Evolutionary conservation across 2,797 vertebrate genomes (phyloP).

Genomic region (Atherinosoma microstoma): DNA sequence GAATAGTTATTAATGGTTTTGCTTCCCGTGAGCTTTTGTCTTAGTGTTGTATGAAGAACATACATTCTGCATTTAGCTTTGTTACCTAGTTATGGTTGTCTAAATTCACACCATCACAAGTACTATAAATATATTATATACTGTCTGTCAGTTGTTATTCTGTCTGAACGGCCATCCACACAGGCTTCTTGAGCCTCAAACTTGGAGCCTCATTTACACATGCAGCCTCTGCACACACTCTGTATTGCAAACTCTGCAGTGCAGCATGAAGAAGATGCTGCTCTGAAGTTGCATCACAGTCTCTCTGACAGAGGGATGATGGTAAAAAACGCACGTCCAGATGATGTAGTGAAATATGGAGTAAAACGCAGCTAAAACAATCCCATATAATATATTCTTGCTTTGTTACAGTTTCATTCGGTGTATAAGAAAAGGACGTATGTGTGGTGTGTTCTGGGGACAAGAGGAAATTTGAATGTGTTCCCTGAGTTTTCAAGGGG

Average conservation of each 20-base stretch:
- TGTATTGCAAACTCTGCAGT: conserved; percentile 41
- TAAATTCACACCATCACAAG: background rate
- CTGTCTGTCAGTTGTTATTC: conserved; percentile 2
- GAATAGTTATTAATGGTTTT: background rate
- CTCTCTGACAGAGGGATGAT: conserved; percentile 38
- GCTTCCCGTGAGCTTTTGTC: background rate
- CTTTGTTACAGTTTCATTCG: conserved; percentile 22
- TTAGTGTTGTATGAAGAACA: background rate
- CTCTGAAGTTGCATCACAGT: conserved; percentile 41
- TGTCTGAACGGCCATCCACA: background rate
- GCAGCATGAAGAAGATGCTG: conserved; percentile 27
- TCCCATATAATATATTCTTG: conserved; percentile 26
- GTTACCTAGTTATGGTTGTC: too few relatives aligned
- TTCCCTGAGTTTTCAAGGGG: conserved; percentile 25
- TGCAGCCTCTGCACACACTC: conserved; percentile 1
- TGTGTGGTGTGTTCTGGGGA: background rate
- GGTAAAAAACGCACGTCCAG: conserved; percentile 49
- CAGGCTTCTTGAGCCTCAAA: background rate
- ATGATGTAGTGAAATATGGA: conserved; percentile 43
- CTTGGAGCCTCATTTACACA: conserved; percentile 20
- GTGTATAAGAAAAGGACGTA: background rate
- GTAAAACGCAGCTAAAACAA: conserved; percentile 16
- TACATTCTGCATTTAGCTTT: background rate
- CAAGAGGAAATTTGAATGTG: background rate
- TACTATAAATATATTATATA: background rate